phyloP scores from a whole-genome alignment of 1,140 invertebrate genomes.

The Drusus annulatus region DNA sequence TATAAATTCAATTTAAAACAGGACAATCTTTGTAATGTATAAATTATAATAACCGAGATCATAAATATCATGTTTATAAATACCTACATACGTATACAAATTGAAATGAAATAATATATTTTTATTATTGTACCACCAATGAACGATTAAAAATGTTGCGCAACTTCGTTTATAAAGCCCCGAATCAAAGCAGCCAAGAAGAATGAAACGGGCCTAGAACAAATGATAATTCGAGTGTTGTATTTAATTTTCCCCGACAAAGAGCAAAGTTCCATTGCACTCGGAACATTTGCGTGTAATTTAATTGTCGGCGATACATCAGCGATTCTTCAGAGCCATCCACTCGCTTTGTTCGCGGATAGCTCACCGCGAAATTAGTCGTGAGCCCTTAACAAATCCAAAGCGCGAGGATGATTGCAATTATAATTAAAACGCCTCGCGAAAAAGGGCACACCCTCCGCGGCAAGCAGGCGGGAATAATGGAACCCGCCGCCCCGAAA shows the following conservation, averaged over 20 bases:
- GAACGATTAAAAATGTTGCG: too few relatives aligned
- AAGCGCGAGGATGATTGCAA: slow-evolving; percentile 22
- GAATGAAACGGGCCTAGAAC: too few relatives aligned
- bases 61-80: too few relatives aligned
- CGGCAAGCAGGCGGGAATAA: background rate
- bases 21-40: too few relatives aligned
- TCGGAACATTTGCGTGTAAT: slow-evolving; percentile 10
- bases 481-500: slow-evolving; percentile 5
- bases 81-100: too few relatives aligned
- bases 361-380: slow-evolving; percentile 47
- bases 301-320: slow-evolving; percentile 35
- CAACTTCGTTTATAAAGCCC: too few relatives aligned
- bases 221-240: slow-evolving; percentile 17
- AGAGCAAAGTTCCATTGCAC: background rate
- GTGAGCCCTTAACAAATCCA: slow-evolving; percentile 46
- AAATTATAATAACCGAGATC: too few relatives aligned
- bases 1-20: too few relatives aligned
- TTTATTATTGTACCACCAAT: too few relatives aligned
- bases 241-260: slow-evolving; percentile 32
- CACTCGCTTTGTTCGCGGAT: slow-evolving; percentile 36
- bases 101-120: too few relatives aligned
- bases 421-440: slow-evolving; percentile 38
- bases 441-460: slow-evolving; percentile 30
- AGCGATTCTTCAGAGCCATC: slow-evolving; percentile 29
- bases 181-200: too few relatives aligned